These are phyloP conservation scores for Falco novaeseelandiae DNA, from an alignment of 2,797 vertebrate species.

Conservation along the genomic window DNA sequence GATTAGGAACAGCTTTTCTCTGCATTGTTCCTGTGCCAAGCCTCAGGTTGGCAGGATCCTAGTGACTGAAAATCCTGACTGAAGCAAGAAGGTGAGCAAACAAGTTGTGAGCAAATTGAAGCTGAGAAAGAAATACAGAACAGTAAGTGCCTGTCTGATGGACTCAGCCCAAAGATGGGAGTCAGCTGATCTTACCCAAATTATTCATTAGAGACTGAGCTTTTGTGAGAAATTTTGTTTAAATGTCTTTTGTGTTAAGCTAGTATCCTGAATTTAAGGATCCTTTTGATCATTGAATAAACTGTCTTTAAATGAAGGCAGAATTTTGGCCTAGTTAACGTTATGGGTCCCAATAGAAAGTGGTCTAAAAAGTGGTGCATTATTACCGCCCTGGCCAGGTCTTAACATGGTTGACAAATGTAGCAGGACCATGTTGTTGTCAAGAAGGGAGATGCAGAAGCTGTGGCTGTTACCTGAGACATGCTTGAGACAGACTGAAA, in stretches of 20 bases:
- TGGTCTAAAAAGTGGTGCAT: not conserved
- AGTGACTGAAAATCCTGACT: not conserved
- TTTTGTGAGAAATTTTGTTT: not conserved
- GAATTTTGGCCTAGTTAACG: not conserved
- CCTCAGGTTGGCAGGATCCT: not conserved
- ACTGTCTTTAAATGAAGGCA: not conserved
- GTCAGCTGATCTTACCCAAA: not conserved
- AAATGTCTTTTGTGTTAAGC: not conserved
- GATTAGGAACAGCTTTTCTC: not conserved
- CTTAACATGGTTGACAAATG: accelerated
- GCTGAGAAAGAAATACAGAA: not conserved
- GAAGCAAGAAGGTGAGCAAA: not conserved
- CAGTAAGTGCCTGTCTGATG: not conserved
- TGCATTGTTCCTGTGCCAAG: not conserved
- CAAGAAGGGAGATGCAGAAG: not conserved
- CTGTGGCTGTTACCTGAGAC: not conserved
- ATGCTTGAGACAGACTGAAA: not conserved
- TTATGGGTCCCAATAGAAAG: not conserved
- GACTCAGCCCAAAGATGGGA: not conserved
- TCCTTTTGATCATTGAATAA: not conserved
- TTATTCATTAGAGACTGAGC: not conserved
- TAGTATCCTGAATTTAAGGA: not conserved
- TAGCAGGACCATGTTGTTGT: not conserved
- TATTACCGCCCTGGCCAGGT: not conserved
- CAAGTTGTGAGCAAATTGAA: not conserved